Evolutionary conservation across 2,113 vertebrate genomes (phyloP).

Genomic region (Istiophorus platypterus): DNA sequence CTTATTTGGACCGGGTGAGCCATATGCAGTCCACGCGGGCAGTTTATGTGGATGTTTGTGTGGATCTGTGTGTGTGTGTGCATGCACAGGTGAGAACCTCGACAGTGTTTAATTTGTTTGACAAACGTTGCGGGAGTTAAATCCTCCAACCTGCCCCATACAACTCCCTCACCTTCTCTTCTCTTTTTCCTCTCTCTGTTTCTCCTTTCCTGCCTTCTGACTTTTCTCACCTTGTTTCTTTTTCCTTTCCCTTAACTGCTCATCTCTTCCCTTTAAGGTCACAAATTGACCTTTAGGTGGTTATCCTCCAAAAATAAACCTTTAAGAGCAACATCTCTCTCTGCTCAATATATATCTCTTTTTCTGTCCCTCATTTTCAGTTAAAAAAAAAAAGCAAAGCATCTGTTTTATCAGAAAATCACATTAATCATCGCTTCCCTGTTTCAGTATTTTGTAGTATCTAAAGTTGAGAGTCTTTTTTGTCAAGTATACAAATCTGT

Average conservation of each 20-base stretch:
- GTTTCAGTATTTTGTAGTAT: background rate
- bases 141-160: constrained; percentile 83
- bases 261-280: constrained; percentile 4
- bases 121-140: constrained; percentile 91
- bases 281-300: constrained; percentile 23
- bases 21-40: constrained; percentile 88
- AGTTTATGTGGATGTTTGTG: constrained; percentile 46
- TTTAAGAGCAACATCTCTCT: background rate
- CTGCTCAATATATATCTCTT: background rate
- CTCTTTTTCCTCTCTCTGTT: constrained; percentile 1
- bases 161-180: constrained; percentile 60
- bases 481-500: background rate
- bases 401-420: background rate
- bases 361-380: background rate
- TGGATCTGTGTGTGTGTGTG: constrained; percentile 20
- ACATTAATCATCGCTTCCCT: background rate
- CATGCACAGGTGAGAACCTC: constrained; percentile 95
- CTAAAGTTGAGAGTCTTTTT: background rate
- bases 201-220: background rate
- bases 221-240: background rate
- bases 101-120: constrained; percentile 97
- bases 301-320: constrained; percentile 4
- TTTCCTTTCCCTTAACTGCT: background rate
- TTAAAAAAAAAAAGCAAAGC: background rate
- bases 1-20: constrained; percentile 98